Evolutionary conservation across 1,140 invertebrate genomes (phyloP).

Genomic region (Rhynchophorus ferrugineus): DNA sequence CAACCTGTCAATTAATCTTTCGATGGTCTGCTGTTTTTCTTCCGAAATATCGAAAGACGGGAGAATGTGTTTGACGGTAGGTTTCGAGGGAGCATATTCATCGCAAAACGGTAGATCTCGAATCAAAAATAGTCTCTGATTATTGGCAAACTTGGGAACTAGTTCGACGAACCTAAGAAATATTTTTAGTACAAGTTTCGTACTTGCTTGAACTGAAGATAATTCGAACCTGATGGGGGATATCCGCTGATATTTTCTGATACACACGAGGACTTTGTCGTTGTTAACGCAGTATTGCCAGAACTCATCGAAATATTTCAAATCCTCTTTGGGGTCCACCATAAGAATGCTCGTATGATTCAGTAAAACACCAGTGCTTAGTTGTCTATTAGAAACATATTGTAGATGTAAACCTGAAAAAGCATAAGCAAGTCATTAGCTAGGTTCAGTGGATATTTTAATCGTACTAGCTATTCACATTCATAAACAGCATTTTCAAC

Average conservation of each 20-base stretch:
- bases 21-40: conserved; percentile 12
- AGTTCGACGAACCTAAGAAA: conserved; percentile 25
- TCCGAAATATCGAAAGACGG: not conserved
- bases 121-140: conserved; percentile 21
- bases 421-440: too few species aligned
- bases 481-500: too few species aligned
- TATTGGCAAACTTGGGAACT: conserved; percentile 27
- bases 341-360: conserved; percentile 14
- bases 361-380: conserved; percentile 19
- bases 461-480: too few species aligned
- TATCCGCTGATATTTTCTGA: conserved; percentile 19
- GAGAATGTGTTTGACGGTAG: not conserved
- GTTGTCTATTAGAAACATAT: conserved; percentile 24
- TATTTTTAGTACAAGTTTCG: not conserved
- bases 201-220: not conserved
- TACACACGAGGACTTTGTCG: conserved; percentile 28
- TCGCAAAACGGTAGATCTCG: conserved; percentile 27
- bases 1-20: conserved; percentile 22
- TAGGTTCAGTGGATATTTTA: too few species aligned
- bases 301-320: conserved; percentile 26
- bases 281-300: conserved; percentile 31
- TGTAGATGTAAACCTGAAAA: conserved; percentile 20
- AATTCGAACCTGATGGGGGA: conserved; percentile 8
- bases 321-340: conserved; percentile 25
- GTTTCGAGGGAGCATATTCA: conserved; percentile 19